Conservation (phyloP, 1,140 invertebrate species). For the Hesperophylax magnus region DNA sequence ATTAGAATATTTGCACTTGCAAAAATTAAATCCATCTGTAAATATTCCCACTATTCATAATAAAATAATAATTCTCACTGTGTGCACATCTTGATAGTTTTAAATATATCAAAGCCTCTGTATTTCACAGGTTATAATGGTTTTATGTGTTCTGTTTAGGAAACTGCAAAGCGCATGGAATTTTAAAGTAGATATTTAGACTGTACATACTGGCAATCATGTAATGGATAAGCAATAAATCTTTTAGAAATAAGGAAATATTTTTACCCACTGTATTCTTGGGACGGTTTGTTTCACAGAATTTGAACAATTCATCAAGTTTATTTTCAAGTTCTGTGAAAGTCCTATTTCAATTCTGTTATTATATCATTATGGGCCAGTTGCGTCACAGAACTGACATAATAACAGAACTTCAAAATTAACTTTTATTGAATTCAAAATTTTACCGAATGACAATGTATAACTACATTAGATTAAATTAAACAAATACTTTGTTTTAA, state of each 20-base stretch:
- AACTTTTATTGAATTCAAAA: too few relatives aligned
- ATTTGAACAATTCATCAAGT: too few relatives aligned
- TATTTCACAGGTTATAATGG: background rate
- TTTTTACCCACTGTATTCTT: conserved; percentile 34
- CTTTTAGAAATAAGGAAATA: conserved; percentile 3
- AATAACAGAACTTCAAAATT: too few relatives aligned
- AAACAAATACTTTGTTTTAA: too few relatives aligned
- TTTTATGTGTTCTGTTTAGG: conserved; percentile 40
- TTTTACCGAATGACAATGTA: too few relatives aligned
- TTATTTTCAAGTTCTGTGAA: too few relatives aligned
- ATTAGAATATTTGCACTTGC: conserved; percentile 27
- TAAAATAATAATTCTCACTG: background rate
- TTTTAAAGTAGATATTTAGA: conserved; percentile 49
- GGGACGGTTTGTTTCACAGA: too few relatives aligned
- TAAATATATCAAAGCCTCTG: background rate
- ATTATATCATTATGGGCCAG: too few relatives aligned
- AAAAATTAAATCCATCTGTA: conserved; percentile 1
- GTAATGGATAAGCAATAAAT: conserved; percentile 23
- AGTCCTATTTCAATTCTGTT: too few relatives aligned
- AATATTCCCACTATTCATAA: conserved; percentile 13
- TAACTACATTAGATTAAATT: too few relatives aligned
- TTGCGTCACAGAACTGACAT: too few relatives aligned
- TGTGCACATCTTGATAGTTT: background rate
- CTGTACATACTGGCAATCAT: conserved; percentile 35
- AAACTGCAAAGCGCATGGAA: conserved; percentile 57